Evolutionary conservation across 2,113 vertebrate genomes (phyloP).

Genomic region (Dicerorhinus sumatrensis): DNA sequence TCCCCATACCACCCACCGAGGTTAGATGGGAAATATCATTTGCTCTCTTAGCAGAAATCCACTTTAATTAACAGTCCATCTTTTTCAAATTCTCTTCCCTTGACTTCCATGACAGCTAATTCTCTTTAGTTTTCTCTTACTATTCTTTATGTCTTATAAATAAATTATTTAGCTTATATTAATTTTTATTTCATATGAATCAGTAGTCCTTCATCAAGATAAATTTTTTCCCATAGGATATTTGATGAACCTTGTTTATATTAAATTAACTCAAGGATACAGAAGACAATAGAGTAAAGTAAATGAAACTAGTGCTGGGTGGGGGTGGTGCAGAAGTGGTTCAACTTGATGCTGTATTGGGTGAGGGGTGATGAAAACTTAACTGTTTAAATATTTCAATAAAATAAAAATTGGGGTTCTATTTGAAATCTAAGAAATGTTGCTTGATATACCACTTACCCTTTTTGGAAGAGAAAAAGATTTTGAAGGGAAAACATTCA

Average conservation of each 20-base stretch:
- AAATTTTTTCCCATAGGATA: not conserved
- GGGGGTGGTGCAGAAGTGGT: not conserved
- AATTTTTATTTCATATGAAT: not conserved
- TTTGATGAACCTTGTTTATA: not conserved
- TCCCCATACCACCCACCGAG: fast-evolving
- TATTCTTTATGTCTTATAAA: not conserved
- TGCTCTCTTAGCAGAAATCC: not conserved
- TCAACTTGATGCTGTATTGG: not conserved
- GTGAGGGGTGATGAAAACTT: not conserved
- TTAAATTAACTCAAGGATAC: not conserved
- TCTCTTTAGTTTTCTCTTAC: slow-evolving; percentile 17
- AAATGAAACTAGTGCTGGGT: not conserved
- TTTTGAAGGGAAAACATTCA: slow-evolving; percentile 14
- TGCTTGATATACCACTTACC: not conserved
- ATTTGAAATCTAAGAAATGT: not conserved
- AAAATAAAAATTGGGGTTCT: slow-evolving; percentile 24
- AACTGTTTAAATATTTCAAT: not conserved
- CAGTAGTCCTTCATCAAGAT: not conserved
- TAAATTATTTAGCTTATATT: not conserved
- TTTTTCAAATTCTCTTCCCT: not conserved
- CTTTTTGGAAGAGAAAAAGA: not conserved
- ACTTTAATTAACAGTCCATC: not conserved
- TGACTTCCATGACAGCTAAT: not conserved
- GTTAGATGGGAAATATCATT: not conserved
- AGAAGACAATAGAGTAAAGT: not conserved